These are phyloP conservation scores for Drosophila rellima DNA, from an alignment of 2,888 invertebrate genomes.

Conservation along the genomic window DNA sequence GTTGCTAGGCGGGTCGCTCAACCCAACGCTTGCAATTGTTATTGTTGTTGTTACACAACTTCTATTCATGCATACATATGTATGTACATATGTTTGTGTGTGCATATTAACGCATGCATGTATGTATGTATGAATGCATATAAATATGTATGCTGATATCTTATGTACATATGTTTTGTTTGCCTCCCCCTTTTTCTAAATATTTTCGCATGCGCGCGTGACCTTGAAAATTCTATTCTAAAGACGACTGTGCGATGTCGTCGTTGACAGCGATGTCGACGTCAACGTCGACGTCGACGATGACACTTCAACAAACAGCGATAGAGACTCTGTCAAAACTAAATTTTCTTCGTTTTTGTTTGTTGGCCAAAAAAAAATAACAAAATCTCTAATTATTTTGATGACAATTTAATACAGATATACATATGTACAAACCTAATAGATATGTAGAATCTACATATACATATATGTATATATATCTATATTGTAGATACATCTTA, in stretches of 20 bases:
- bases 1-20: constrained; percentile 75
- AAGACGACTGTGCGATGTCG: constrained; percentile 26
- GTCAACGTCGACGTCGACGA: not conserved
- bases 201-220: constrained; percentile 52
- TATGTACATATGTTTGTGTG: not conserved
- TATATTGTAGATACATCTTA: no score
- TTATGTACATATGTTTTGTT: constrained; percentile 13
- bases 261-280: not conserved
- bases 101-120: not conserved
- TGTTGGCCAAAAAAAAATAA: constrained; percentile 34
- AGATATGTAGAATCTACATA: not conserved
- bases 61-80: constrained; percentile 5
- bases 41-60: constrained; percentile 30
- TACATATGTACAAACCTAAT: not conserved
- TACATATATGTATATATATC: not conserved
- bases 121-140: constrained; percentile 7
- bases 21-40: constrained; percentile 41
- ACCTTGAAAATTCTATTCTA: constrained; percentile 53
- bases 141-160: no score
- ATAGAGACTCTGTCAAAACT: constrained; percentile 16
- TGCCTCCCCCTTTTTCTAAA: constrained; percentile 25
- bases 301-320: constrained; percentile 45
- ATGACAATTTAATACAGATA: constrained; percentile 17
- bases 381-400: constrained; percentile 31
- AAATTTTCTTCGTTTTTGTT: constrained; percentile 32